A percentile compares a stretch with the other conserved stretches of the same genome.
phyloP scores from a whole-genome alignment of 2,113 vertebrate species.

The Spea multiplicata region DNA sequence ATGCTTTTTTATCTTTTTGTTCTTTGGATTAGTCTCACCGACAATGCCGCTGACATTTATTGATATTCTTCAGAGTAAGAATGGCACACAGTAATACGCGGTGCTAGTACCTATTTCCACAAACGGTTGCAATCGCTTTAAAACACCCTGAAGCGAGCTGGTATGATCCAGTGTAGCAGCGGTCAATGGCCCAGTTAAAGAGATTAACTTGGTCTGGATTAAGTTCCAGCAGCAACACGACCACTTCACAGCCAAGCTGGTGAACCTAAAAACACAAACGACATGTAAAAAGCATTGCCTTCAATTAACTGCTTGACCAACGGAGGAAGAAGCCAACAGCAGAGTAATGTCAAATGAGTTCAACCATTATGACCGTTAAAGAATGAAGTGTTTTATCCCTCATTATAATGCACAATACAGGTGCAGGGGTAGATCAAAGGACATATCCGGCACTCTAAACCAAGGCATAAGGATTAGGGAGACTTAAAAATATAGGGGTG shows the following conservation, averaged over 20 bases:
- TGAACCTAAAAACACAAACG: constrained; percentile 75
- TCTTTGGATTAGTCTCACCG: neutral
- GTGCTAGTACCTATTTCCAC: constrained; percentile 85
- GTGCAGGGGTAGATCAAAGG: neutral
- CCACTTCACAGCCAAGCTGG: constrained; percentile 94
- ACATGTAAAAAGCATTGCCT: neutral
- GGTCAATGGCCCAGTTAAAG: constrained; percentile 97
- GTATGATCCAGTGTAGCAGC: constrained; percentile 96
- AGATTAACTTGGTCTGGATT: constrained; percentile 97
- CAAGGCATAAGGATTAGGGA: too few relatives aligned
- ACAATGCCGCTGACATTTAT: too few relatives aligned
- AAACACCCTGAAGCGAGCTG: constrained; percentile 96
- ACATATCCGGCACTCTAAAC: neutral
- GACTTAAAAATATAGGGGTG: too few relatives aligned
- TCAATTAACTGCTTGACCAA: neutral
- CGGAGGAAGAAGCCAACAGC: neutral
- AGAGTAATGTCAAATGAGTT: neutral
- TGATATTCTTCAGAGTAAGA: neutral
- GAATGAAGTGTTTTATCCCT: neutral
- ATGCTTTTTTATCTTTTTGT: too few relatives aligned
- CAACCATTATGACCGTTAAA: neutral
- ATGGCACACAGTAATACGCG: neutral
- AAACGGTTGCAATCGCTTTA: constrained; percentile 96
- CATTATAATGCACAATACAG: neutral
- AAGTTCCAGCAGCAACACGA: constrained; percentile 89